Evolutionary conservation across 2,113 vertebrate genomes (phyloP), one percentile per base, ranked within the genome.

Genomic region (Indicator maculatus): DNA sequence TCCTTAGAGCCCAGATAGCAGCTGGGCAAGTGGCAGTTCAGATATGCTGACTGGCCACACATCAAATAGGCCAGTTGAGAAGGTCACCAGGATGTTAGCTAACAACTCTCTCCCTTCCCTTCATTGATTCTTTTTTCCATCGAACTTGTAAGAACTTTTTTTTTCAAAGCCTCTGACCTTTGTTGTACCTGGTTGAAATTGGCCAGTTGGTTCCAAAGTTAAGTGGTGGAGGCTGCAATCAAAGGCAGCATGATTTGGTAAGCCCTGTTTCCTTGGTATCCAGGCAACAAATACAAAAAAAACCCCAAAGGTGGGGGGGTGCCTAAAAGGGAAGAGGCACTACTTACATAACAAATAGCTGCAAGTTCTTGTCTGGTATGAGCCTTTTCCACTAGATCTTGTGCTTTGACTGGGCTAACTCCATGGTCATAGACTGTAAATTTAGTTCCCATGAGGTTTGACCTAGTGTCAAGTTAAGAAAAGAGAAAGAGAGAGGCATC

Each of bases 381-480:
- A 95, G 97, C 97, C 89, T 99, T 98, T 55, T 99, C 99, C 86
- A 98, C 94, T 67, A 98, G 97, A 59, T 98, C 98, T 31, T 97
- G 98, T 89, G 97, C 98, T 96, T 99, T 99, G 86, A 96, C 44
- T 11, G 99, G 99, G 89, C 98, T 99, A 77, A 98, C 98, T 36
- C 99, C 99, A 11, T 98, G 98, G 95, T 99, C 98, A 47, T 99
- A 99, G 55, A 99, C 99, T 1, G 99, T 99, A 96, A 99, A 99
- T 96, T 99, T 99, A 56, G 99, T 99, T 77, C 99, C 99, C 98
- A 99, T 99, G 73, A 99, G 98, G 96, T 99, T 99, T 86, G 99
- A 99, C 96, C 99, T 99, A 94, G 50, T 41, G 55, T 58, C 66
- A 93, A 82, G 45, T 95, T 86, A 88, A 8, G 12, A 56, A 86